phyloP scores from a whole-genome alignment of 2,797 vertebrate genomes.

The Galaxias olidus region DNA sequence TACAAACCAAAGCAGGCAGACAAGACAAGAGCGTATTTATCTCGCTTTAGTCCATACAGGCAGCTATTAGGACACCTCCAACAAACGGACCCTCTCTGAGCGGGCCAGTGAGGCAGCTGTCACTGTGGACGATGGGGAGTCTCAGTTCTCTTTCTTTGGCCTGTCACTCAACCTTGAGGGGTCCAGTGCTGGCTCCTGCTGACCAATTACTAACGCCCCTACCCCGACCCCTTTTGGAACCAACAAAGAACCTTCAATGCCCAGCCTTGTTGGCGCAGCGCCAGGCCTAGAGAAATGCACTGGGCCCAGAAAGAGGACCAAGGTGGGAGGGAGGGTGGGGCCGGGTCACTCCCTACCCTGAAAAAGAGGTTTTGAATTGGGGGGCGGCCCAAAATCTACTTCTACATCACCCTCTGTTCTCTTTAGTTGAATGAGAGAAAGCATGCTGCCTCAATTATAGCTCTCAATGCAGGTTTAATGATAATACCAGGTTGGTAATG shows the following conservation, averaged over 20 bases:
- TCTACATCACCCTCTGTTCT: neutral
- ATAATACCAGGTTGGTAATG: constrained; percentile 5
- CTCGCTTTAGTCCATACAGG: neutral
- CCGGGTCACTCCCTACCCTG: neutral
- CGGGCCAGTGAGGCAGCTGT: constrained; percentile 14
- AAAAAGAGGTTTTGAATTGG: neutral
- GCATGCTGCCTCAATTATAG: neutral
- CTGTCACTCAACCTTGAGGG: constrained; percentile 17
- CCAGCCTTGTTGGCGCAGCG: constrained; percentile 9
- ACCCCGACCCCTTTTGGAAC: neutral
- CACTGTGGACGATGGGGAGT: constrained; percentile 4
- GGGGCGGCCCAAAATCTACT: neutral
- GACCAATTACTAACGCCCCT: constrained; percentile 7
- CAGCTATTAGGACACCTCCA: constrained; percentile 9
- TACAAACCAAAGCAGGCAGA: neutral
- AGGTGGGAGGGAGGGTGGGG: neutral
- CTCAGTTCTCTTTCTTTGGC: constrained; percentile 1
- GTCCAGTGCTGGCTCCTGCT: constrained; percentile 10
- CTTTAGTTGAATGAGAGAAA: neutral
- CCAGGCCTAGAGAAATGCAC: constrained; percentile 6
- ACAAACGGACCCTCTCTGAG: constrained; percentile 10
- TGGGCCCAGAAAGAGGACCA: constrained; percentile 1
- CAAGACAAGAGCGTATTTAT: constrained; percentile 1
- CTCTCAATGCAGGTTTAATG: neutral
- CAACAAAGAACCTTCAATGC: constrained; percentile 10